These are phyloP conservation scores for Porites australiensis DNA, from an alignment of 64 coral and sea anemone genomes.

Conservation along the genomic window DNA sequence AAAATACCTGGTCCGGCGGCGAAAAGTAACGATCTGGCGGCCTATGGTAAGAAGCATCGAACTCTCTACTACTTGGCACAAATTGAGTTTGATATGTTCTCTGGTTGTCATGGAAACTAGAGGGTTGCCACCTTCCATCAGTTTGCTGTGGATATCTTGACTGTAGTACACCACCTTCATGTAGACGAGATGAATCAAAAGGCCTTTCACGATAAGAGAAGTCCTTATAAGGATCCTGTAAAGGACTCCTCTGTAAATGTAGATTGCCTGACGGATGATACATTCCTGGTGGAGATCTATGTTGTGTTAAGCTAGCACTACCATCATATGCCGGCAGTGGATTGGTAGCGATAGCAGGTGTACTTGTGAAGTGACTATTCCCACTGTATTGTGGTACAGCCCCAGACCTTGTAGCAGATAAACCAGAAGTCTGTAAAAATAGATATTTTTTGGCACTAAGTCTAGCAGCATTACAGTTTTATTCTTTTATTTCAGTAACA, in stretches of 20 bases:
- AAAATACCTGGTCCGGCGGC: constrained; percentile 1
- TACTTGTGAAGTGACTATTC: not conserved
- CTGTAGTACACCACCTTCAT: not conserved
- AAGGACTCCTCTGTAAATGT: not conserved
- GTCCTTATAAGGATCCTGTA: not conserved
- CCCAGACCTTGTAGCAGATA: not conserved
- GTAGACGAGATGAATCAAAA: not conserved
- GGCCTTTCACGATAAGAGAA: not conserved
- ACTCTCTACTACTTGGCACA: not conserved
- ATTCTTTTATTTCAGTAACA: too few relatives aligned
- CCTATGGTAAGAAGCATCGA: not conserved
- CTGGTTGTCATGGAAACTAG: not conserved
- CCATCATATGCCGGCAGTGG: not conserved
- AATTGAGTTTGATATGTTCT: constrained; percentile 35
- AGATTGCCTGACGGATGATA: not conserved
- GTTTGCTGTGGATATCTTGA: not conserved
- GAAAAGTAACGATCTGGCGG: constrained; percentile 18
- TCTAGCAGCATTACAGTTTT: too few relatives aligned
- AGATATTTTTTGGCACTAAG: not conserved
- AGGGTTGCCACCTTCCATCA: constrained; percentile 12
- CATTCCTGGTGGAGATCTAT: constrained; percentile 7
- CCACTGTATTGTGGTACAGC: not conserved
- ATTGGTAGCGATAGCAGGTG: not conserved
- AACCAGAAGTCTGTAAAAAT: not conserved
- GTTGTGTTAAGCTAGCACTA: not conserved